phyloP scores from a whole-genome alignment of 2,113 vertebrate species.

The Centropus bengalensis region DNA sequence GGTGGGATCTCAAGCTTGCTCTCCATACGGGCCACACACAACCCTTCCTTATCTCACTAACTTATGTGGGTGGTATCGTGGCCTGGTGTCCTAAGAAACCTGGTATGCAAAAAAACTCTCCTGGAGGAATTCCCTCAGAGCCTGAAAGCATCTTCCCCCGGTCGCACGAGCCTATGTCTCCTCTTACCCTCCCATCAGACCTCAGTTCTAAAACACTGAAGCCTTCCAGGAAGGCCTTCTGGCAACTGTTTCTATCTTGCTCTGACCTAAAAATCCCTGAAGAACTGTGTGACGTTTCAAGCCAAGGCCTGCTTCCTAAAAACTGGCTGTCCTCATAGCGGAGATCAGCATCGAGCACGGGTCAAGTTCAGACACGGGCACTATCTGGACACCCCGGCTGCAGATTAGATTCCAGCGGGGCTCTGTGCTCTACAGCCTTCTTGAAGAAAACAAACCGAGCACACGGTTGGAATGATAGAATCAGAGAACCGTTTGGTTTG shows the following conservation, averaged over 20 bases:
- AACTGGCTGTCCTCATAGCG: not conserved
- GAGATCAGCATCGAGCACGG: not conserved
- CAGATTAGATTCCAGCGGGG: not conserved
- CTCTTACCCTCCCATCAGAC: not conserved
- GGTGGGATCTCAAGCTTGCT: not conserved
- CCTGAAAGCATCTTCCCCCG: not conserved
- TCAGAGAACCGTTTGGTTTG: too few species aligned
- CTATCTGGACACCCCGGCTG: not conserved
- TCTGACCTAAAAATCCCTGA: not conserved
- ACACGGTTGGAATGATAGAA: not conserved
- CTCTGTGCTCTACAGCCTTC: not conserved
- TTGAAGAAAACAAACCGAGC: not conserved
- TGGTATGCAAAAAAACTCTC: not conserved
- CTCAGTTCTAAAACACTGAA: not conserved
- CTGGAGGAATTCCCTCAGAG: not conserved
- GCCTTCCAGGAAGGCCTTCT: not conserved
- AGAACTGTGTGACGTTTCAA: not conserved
- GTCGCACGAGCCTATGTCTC: not conserved
- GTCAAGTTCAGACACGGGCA: not conserved
- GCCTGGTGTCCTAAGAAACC: not conserved
- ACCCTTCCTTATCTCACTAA: not conserved
- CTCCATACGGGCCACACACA: not conserved
- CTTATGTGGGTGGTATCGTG: rapidly evolving
- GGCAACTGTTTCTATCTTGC: not conserved
- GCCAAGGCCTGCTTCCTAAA: not conserved